These are phyloP conservation scores for Lophius americanus DNA, from an alignment of 2,797 vertebrate genomes.

Conservation along the genomic window DNA sequence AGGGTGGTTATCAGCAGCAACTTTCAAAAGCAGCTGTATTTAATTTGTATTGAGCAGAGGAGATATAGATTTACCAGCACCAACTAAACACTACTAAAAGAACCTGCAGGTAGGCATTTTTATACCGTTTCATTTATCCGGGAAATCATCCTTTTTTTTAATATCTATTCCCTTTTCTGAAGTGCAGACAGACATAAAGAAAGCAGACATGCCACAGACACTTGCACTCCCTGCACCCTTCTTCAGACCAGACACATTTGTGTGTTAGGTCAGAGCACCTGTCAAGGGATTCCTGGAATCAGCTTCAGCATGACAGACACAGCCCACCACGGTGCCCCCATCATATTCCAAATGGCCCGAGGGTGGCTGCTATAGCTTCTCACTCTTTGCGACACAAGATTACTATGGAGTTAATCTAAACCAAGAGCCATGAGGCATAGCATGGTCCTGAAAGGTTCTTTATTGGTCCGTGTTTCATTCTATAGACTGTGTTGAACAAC, in stretches of 20 bases:
- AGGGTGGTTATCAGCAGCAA: no score
- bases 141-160: neutral
- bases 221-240: constrained; percentile 59
- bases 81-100: no score
- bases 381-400: constrained; percentile 36
- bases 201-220: constrained; percentile 60
- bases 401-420: constrained; percentile 30
- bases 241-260: constrained; percentile 77
- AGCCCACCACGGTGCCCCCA: constrained; percentile 51
- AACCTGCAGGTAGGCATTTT: neutral
- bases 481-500: constrained; percentile 13
- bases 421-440: constrained; percentile 16
- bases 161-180: constrained; percentile 42
- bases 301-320: constrained; percentile 70
- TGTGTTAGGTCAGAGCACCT: constrained; percentile 74
- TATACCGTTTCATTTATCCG: neutral
- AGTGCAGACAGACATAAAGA: constrained; percentile 70
- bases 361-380: constrained; percentile 38
- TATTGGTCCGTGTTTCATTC: constrained; percentile 38
- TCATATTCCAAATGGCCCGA: constrained; percentile 55
- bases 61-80: no score
- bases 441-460: constrained; percentile 30
- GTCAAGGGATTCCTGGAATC: constrained; percentile 81
- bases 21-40: no score
- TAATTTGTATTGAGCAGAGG: no score